Base-by-base conservation (phyloP, 2,113 vertebrate genomes). In the Ameiurus melas region DNA sequence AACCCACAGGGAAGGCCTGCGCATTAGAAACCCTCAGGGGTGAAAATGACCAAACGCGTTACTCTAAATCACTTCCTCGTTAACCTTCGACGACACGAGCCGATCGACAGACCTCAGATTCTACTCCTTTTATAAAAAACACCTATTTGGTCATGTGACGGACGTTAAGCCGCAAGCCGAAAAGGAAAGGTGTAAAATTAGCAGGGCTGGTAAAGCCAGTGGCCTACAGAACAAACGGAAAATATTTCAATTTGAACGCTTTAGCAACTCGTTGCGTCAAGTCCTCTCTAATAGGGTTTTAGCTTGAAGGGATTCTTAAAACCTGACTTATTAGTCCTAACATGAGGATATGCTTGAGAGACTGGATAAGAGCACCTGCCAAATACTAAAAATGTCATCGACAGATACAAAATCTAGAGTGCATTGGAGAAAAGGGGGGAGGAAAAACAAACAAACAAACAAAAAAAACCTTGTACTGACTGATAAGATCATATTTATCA, bases 401-500 rank as follows among this genome's bases (percentile, higher is more conserved):
- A 83, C 62, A 62, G 57, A 27, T 4, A 57, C 12, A 16, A 62
- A 62, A 27, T 12, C 22, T 27, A 39, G 33, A 62, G 10, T 62
- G 17, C 57, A 62, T 58, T 62, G 33, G 57, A 27, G 57, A 62
- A 62, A 83, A 43, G 10, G 27, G n/a, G n/a, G n/a, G n/a, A n/a
- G n/a, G n/a, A n/a, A n/a, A n/a, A n/a, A n/a, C n/a, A 83, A 83
- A 83, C 4, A 43, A 43, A 5, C 0, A 43, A 43, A 43, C 0
- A 47, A 47, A 47, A 43, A 39, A 39, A 47, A 62, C 33, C 33
- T 83, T 83, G 20, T 62, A 16, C 3, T 94, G 94, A 94, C 92
- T 93, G 93, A 95, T 94, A 93, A 89, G 89, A 94, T 94, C 90
- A 51, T 91, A 62, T 94, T 95, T 92, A 95, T 94, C 92, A 92